Conservation (phyloP, 2,888 invertebrate species). For the Rhamphomyia laevipes region DNA sequence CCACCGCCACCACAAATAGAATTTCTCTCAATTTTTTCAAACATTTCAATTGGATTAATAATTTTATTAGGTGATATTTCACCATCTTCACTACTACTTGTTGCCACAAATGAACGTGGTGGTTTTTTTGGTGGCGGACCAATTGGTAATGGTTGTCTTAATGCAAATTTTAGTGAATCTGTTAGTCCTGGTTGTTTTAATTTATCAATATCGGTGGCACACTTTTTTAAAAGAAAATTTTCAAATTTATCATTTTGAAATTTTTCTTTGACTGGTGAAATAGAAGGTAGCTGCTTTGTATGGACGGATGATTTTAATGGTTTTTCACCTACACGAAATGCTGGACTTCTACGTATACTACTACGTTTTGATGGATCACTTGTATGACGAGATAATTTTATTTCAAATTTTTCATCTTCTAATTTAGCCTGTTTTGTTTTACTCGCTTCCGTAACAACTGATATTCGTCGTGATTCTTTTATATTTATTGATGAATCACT, state of each 20-base stretch:
- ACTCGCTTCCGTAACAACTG: constrained; percentile 8
- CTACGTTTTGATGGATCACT: constrained; percentile 38
- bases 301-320: constrained; percentile 16
- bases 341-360: constrained; percentile 44
- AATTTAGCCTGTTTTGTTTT: constrained; percentile 14
- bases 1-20: background rate
- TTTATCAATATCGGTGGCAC: constrained; percentile 24
- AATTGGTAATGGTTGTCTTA: constrained; percentile 52
- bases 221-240: constrained; percentile 21
- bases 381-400: constrained; percentile 17
- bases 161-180: constrained; percentile 51
- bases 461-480: too few relatives aligned
- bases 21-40: background rate
- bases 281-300: constrained; percentile 19
- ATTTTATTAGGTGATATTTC: constrained; percentile 9
- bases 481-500: background rate
- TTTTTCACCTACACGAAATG: constrained; percentile 35
- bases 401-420: background rate
- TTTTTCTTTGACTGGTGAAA: constrained; percentile 13
- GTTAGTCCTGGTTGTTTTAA: constrained; percentile 27
- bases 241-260: constrained; percentile 13
- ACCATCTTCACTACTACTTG: constrained; percentile 21
- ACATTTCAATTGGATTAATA: constrained; percentile 8
- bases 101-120: constrained; percentile 46
- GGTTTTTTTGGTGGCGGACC: constrained; percentile 69